These are phyloP conservation scores for Pagrus major DNA, from an alignment of 2,113 vertebrate species.

Conservation along the genomic window DNA sequence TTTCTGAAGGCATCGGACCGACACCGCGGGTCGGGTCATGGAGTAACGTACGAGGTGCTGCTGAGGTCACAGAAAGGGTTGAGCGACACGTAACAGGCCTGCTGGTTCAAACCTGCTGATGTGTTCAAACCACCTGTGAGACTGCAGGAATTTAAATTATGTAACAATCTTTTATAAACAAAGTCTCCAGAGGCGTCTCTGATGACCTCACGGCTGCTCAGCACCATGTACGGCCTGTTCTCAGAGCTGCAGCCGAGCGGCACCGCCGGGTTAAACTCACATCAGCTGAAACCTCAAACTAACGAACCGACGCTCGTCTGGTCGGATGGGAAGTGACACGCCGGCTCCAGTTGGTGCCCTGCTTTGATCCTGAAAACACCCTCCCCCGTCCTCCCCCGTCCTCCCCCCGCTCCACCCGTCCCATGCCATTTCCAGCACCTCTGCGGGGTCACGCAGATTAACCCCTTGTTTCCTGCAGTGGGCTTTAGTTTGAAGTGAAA, in stretches of 20 bases:
- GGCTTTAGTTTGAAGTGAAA: constrained; percentile 53
- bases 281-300: constrained; percentile 21
- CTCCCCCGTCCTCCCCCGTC: not conserved
- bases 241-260: not conserved
- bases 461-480: constrained; percentile 62
- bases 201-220: too few species aligned
- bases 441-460: constrained; percentile 62
- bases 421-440: constrained; percentile 48
- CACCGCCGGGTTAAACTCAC: not conserved
- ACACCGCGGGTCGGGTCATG: too few species aligned
- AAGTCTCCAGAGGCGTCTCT: too few species aligned
- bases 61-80: too few species aligned
- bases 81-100: too few species aligned
- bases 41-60: too few species aligned
- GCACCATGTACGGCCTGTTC: too few species aligned
- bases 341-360: constrained; percentile 29
- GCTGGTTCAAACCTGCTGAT: too few species aligned
- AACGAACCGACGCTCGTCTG: constrained; percentile 41
- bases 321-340: constrained; percentile 58
- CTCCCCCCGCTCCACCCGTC: not conserved
- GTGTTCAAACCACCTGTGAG: too few species aligned
- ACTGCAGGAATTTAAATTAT: too few species aligned
- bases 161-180: too few species aligned
- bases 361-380: constrained; percentile 62
- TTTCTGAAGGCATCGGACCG: too few species aligned